Evolutionary conservation across 2,888 invertebrate genomes (phyloP).

Genomic region (Lycophotia porphyrea): DNA sequence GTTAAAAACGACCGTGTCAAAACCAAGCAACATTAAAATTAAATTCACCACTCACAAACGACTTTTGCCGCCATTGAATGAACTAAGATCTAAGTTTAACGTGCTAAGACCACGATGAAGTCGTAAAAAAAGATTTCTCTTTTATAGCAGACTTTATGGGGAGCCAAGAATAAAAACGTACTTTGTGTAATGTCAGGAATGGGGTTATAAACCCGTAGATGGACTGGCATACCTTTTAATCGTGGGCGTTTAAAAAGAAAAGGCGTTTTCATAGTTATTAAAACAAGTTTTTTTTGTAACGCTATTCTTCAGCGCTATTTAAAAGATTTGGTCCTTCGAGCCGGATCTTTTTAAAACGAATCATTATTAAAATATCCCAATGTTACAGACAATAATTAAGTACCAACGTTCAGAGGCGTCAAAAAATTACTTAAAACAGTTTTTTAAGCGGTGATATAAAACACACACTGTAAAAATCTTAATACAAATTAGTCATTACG

Average conservation of each 20-base stretch:
- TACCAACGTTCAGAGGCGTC: not conserved
- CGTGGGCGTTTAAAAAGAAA: slow-evolving; percentile 21
- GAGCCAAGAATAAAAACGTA: slow-evolving; percentile 58
- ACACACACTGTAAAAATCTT: not conserved
- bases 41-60: slow-evolving; percentile 42
- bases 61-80: slow-evolving; percentile 43
- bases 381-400: not conserved
- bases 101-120: slow-evolving; percentile 47
- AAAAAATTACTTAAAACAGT: not conserved
- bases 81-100: slow-evolving; percentile 53
- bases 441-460: not conserved
- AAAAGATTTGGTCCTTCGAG: slow-evolving; percentile 23
- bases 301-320: too few relatives aligned
- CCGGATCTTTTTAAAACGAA: not conserved
- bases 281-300: not conserved
- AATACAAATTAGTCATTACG: slow-evolving; percentile 1
- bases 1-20: slow-evolving; percentile 41
- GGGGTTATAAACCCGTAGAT: slow-evolving; percentile 40
- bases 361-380: not conserved
- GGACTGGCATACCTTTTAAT: slow-evolving; percentile 51
- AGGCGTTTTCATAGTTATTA: slow-evolving; percentile 1
- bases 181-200: slow-evolving; percentile 52
- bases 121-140: slow-evolving; percentile 64
- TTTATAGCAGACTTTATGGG: slow-evolving; percentile 58
- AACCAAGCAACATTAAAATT: slow-evolving; percentile 47